phyloP scores from a whole-genome alignment of 2,888 invertebrate genomes.

The Drosophila lacicola region DNA sequence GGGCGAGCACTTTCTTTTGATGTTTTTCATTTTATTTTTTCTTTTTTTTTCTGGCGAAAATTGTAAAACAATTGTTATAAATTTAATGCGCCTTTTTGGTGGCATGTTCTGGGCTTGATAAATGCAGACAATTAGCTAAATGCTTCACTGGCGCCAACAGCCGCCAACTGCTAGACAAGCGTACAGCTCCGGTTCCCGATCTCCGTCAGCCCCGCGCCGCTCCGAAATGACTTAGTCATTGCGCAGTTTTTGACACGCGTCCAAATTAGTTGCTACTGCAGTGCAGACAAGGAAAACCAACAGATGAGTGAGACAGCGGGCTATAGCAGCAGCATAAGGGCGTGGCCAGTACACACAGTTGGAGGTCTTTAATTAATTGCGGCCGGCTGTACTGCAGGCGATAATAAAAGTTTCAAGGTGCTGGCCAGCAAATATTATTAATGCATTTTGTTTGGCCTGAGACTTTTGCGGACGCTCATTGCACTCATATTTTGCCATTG shows the following conservation, averaged over 20 bases:
- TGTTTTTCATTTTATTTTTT: constrained; percentile 29
- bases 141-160: constrained; percentile 72
- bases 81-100: constrained; percentile 63
- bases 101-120: constrained; percentile 58
- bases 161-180: constrained; percentile 41
- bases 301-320: background rate
- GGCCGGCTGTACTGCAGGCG: constrained; percentile 2
- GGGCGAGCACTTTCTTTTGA: constrained; percentile 10
- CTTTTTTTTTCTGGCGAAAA: constrained; percentile 50
- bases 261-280: constrained; percentile 43
- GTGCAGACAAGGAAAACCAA: constrained; percentile 8
- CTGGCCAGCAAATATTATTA: constrained; percentile 18
- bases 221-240: constrained; percentile 41
- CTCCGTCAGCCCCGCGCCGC: constrained; percentile 3
- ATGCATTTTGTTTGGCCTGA: constrained; percentile 26
- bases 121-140: constrained; percentile 80
- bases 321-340: background rate
- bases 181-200: constrained; percentile 7
- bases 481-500: constrained; percentile 28
- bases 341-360: background rate
- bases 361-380: constrained; percentile 34
- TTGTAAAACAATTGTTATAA: constrained; percentile 78
- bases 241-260: constrained; percentile 57
- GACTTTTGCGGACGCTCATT: constrained; percentile 23
- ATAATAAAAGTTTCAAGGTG: constrained; percentile 41